phyloP scores from a whole-genome alignment of 1,140 invertebrate genomes.

The Adoxophyes honmai region DNA sequence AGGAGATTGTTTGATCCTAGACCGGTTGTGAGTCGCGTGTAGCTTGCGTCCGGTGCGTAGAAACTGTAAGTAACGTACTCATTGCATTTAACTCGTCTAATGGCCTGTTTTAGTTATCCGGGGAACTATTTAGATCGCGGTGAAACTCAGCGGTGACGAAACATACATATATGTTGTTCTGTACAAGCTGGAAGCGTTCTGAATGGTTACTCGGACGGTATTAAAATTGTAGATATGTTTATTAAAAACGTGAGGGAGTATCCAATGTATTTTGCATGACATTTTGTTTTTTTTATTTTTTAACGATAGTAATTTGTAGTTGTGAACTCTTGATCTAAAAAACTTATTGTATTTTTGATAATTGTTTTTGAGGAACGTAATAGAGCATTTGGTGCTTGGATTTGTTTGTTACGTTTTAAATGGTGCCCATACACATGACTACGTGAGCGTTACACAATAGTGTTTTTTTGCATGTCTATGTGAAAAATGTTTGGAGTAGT shows the following conservation, averaged over 20 bases:
- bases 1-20: no score
- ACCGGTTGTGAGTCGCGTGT: no score
- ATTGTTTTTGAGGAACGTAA: neutral
- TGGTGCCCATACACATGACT: no score
- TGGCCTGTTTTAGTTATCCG: slow-evolving; percentile 44
- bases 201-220: neutral
- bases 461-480: no score
- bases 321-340: slow-evolving; percentile 1
- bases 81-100: slow-evolving; percentile 66
- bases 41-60: no score
- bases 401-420: neutral
- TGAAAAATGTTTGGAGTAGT: no score
- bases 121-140: neutral
- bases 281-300: neutral
- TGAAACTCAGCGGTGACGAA: no score
- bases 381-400: neutral
- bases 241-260: neutral
- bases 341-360: neutral
- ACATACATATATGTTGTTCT: no score
- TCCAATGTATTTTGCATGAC: neutral
- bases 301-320: neutral
- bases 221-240: slow-evolving; percentile 12
- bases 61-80: slow-evolving; percentile 33
- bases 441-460: no score
- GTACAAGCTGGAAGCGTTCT: no score